Percentiles rank a stretch among this genome's conserved stretches.
phyloP scores from a whole-genome alignment of 2,888 invertebrate genomes.

The Drosophila hawaiiensis region DNA sequence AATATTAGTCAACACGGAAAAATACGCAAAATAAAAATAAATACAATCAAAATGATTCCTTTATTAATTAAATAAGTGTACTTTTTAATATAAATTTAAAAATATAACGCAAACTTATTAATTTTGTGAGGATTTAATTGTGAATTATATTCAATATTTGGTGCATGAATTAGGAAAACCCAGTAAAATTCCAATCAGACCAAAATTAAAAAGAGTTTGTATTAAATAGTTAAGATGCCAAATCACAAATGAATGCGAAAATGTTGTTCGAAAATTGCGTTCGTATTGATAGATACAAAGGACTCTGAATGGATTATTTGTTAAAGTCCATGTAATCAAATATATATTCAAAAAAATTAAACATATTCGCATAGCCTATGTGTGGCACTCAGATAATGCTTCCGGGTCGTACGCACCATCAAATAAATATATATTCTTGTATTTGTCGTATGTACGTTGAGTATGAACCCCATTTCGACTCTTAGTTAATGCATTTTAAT shows the following conservation, averaged over 20 bases:
- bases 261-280: background rate
- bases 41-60: background rate
- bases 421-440: background rate
- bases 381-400: background rate
- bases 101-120: background rate
- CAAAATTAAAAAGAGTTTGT: background rate
- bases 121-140: background rate
- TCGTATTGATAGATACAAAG: background rate
- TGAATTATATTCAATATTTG: background rate
- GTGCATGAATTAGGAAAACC: background rate
- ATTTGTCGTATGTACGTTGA: slow-evolving; percentile 5
- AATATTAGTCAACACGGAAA: background rate
- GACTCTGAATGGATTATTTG: background rate
- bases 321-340: background rate
- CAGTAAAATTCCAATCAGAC: background rate
- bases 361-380: background rate
- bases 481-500: slow-evolving; percentile 79
- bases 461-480: slow-evolving; percentile 19
- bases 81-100: accelerated
- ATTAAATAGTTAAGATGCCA: background rate
- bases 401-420: background rate
- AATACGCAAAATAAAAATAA: background rate
- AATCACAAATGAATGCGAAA: background rate
- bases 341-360: background rate
- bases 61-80: background rate